Conservation (phyloP, 1,140 invertebrate species). For the Meloidogyne floridensis region DNA sequence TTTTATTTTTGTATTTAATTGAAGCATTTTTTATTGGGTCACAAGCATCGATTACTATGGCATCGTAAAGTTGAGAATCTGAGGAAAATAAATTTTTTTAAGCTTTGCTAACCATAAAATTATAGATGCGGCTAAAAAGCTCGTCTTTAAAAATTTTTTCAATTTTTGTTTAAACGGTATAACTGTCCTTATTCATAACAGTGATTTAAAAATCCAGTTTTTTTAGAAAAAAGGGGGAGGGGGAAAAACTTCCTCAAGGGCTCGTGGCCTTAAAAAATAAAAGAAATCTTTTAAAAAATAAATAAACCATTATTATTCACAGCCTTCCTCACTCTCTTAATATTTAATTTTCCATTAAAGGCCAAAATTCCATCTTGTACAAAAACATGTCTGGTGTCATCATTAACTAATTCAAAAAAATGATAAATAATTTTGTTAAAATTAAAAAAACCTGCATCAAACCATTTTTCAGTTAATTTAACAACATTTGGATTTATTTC, state of each 20-base stretch:
- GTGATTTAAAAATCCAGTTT: too few species aligned
- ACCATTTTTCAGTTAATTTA: constrained; percentile 43
- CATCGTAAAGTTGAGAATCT: constrained; percentile 25
- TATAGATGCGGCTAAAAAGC: too few species aligned
- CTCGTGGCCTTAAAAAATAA: neutral
- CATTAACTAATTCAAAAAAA: constrained; percentile 16
- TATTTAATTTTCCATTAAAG: constrained; percentile 9
- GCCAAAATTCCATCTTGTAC: constrained; percentile 39
- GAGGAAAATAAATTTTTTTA: too few species aligned
- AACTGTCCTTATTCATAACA: too few species aligned
- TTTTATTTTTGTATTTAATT: neutral
- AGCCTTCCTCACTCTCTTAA: constrained; percentile 16
- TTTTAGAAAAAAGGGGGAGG: too few species aligned
- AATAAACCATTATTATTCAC: neutral
- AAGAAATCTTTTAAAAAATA: neutral
- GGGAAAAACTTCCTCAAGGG: too few species aligned
- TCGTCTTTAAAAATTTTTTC: too few species aligned
- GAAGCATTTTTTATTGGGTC: constrained; percentile 10
- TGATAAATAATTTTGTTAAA: neutral
- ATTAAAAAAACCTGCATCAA: constrained; percentile 23
- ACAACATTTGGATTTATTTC: constrained; percentile 34
- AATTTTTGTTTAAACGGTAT: too few species aligned
- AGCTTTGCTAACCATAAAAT: too few species aligned
- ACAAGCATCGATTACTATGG: constrained; percentile 42
- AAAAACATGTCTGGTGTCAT: constrained; percentile 34